Evolutionary conservation across 2,888 invertebrate genomes (phyloP), one percentile per base, ranked within the genome.

Genomic region (Meiosimyza decipiens): DNA sequence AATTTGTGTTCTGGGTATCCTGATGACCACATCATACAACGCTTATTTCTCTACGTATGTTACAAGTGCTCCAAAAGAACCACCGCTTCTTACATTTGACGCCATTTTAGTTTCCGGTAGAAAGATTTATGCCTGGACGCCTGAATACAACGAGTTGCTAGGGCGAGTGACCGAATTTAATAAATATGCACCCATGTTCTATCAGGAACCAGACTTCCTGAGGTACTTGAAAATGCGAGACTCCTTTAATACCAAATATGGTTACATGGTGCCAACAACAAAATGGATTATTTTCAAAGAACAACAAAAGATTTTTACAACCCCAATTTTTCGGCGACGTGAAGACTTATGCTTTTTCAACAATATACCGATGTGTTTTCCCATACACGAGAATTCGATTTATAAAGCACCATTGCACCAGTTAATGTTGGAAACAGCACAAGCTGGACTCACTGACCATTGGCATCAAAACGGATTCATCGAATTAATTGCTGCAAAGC

Each of bases 21-120:
- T 85, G 5, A 75, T 85, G 5, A 84, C 84, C 6, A 82, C 82
- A 6, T 81, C 82, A 71, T 85, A 83, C 49, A 85, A 84, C 57
- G 81, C 84, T 0, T 82, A 82, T 71, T 83, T 84, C 66, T 82
- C 84, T 6, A 80, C 84, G 0, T 85, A 80, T 70, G 79, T 84
- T 11, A 85, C 82, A 1, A 82, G 78, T n/a, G 76, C 81, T 0
- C 85, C 84, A 0, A 84, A 82, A 55, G 74, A 77, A 49, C 5
- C 75, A 3, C 77, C 80, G 0, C 77, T 79, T 1, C 77, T 69
- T 3, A 77, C 72, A 15, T 83, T 78, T 13, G 83, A 85, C 40
- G 85, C 84, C 65, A 73, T 84, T 0, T 60, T 80, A n/a, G 73
- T 73, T 0, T 82, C 83, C 0, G 74, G 76, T 0, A 7, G 78